phyloP scores from a whole-genome alignment of 2,888 invertebrate species.

The Balanococcus diminutus region DNA sequence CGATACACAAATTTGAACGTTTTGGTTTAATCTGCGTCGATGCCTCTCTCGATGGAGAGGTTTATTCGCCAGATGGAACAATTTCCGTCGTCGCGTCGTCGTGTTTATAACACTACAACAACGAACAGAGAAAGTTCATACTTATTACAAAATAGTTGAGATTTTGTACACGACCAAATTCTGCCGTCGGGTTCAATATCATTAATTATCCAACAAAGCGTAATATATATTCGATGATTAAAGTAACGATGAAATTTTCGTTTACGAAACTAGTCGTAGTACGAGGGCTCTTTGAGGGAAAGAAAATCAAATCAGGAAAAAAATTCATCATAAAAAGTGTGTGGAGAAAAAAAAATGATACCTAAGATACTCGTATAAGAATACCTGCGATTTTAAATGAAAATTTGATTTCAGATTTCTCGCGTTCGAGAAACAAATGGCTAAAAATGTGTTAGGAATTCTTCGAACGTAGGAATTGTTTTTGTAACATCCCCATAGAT shows the following conservation, averaged over 20 bases:
- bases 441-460: neutral
- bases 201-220: slow-evolving; percentile 10
- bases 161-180: neutral
- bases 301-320: neutral
- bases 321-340: neutral
- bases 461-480: slow-evolving; percentile 1
- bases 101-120: neutral
- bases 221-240: neutral
- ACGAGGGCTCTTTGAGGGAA: too few relatives aligned
- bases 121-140: neutral
- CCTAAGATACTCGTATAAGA: too few relatives aligned
- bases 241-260: neutral
- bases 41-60: neutral
- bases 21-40: neutral
- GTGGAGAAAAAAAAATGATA: neutral
- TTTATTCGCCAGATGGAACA: neutral
- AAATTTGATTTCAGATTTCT: neutral
- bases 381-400: neutral
- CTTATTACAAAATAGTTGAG: neutral
- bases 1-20: neutral
- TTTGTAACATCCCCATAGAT: neutral
- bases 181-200: slow-evolving; percentile 7
- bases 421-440: neutral
- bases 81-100: neutral
- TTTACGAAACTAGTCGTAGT: too few relatives aligned